Conservation (phyloP, 2,113 vertebrate genomes). For the Leiothrix lutea region DNA sequence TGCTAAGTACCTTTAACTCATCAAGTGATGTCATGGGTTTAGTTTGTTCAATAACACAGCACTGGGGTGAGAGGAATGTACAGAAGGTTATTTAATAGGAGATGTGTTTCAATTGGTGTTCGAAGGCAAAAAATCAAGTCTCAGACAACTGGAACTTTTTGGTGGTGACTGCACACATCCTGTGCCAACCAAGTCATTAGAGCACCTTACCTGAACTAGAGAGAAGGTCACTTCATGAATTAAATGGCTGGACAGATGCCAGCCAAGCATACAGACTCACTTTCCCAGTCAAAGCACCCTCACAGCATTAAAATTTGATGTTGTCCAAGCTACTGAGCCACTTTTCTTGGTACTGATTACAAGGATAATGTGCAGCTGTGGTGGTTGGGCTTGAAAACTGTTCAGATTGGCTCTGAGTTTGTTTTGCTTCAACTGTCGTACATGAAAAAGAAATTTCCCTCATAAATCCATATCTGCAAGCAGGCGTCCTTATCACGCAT, state of each 20-base stretch:
- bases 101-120: background rate
- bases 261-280: background rate
- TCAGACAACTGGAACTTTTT: background rate
- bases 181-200: background rate
- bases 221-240: background rate
- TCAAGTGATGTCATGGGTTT: background rate
- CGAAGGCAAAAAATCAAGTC: background rate
- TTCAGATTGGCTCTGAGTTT: background rate
- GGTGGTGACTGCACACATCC: background rate
- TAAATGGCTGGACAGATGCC: background rate
- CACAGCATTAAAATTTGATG: background rate
- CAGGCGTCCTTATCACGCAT: background rate
- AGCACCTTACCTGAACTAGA: background rate
- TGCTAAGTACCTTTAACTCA: conserved; percentile 22
- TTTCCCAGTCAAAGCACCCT: background rate
- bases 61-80: background rate
- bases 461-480: background rate
- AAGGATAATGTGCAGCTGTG: background rate
- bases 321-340: background rate
- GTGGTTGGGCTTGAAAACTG: background rate
- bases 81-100: background rate
- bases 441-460: background rate
- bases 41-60: background rate
- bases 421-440: conserved; percentile 6
- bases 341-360: background rate